Base-by-base conservation (phyloP, 1,140 invertebrate genomes). In the Helicoverpa zea region DNA sequence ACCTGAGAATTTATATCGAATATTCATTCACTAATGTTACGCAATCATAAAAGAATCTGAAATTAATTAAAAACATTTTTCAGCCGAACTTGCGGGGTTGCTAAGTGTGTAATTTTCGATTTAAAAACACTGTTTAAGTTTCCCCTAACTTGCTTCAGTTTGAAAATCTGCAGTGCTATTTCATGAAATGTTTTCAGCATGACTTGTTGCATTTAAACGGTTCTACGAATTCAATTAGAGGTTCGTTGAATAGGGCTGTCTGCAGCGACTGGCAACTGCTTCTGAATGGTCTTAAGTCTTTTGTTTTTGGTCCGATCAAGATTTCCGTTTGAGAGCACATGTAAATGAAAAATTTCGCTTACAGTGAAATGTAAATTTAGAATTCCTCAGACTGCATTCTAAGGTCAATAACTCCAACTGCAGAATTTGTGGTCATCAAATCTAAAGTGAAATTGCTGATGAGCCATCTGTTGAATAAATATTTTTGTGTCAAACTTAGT, bases 161-260 rank as follows among this genome's bases (percentile, higher is more conserved):
- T 72, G 18, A 29, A 72, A 72, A 30, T 30, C 14, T 30, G 68
- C 11, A 18, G 14, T 13, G n/a, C 49, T 54, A 30, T 72, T 52
- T 72, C 30, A 72, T 72, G 54, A 52, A 30, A 54, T n/a, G 23
- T 72, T 72, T 54, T 14, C 14, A 54, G 18, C 14, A 54, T 54
- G 5, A 72, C 18, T 64, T 54, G 51, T 72, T 23, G 49, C 68
- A 14, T 54, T 72, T 72, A n/a, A 68, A 35, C 16, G 68, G 29
- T 72, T 72, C 23, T 54, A 51, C 30, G 68, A 72, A 72, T 72
- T 72, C 49, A 72, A 72, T 72, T 72, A 72, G 68, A 52, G 23
- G 13, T 72, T 72, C 23, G 18, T 14, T 14, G 68, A 30, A 72
- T 18, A 49, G 43, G 64, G 23, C 23, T 16, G 16, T 13, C 23